Base-by-base conservation (phyloP, 2,888 invertebrate species). In the Ormyrus nitidulus region DNA sequence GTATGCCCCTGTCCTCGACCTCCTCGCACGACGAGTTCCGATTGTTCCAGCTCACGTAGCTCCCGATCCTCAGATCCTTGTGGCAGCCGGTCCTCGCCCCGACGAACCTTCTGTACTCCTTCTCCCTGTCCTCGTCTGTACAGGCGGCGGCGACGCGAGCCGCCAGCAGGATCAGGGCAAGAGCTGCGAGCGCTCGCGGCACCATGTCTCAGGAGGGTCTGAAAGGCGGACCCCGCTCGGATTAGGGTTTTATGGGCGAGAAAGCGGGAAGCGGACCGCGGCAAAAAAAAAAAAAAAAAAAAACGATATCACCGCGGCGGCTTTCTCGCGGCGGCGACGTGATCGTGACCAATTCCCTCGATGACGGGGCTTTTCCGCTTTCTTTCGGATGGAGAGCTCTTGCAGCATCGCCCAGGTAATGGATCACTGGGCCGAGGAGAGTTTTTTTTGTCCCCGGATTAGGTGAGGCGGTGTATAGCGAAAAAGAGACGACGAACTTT, bases 41-140 rank as follows among this genome's bases (percentile, higher is more conserved):
- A 51, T 85, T 84, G 13, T 85, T 85, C 54, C 65, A 81, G 64
- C 81, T 84, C 8, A 85, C 70, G 70, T 85, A 85, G 3, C 13
- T 13, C n/a, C 61, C 64, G 34, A 54, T 64, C 48, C 75, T 78
- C 19, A 82, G 71, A 72, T 79, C 81, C n/a, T 70, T 51, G 61
- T 80, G 83, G 70, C 84, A 85, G 13, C 81, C 78, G 8, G 75
- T 62, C 10, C 68, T 11, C 77, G 71, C 0, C 56, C 79, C 46
- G 69, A 59, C 48, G 62, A 58, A 48, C n/a, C 54, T 48, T 13
- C 51, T 5, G 48, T n/a, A 11, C 10, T 53, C 53, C 10, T 53
- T 53, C 10, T 53, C 53, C 9, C 11, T 2, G 53, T 11, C 11
- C 11, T 10, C 8, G 11, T 10, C 11, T 3, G 10, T 0, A 0